Conservation (phyloP, 2,113 vertebrate genomes). For the Gobius niger region DNA sequence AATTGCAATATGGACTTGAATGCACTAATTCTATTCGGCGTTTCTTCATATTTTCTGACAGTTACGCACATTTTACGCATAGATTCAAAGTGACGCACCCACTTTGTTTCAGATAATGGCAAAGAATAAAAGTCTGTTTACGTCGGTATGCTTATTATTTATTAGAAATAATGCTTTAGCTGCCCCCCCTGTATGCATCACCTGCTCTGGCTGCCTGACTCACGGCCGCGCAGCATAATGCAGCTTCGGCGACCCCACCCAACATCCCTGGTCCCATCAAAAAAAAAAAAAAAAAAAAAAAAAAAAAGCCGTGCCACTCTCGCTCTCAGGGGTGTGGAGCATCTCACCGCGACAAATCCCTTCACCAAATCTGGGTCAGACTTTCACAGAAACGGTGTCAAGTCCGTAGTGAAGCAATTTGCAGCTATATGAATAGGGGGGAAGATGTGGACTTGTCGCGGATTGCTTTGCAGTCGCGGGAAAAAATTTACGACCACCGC, state of each 20-base stretch:
- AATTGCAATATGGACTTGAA: neutral
- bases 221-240: conserved; percentile 78
- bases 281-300: neutral
- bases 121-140: neutral
- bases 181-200: conserved; percentile 55
- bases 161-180: conserved; percentile 29
- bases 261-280: conserved; percentile 64
- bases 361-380: conserved; percentile 40
- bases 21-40: neutral
- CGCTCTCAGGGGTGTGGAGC: conserved; percentile 37
- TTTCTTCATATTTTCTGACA: neutral
- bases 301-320: conserved; percentile 24
- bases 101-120: neutral
- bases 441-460: neutral
- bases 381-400: conserved; percentile 11
- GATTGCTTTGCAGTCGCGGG: conserved; percentile 43
- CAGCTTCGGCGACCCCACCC: conserved; percentile 81
- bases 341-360: conserved; percentile 40
- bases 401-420: conserved; percentile 21
- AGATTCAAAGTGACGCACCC: conserved; percentile 48
- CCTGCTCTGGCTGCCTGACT: conserved; percentile 65
- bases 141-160: neutral
- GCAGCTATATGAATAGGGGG: conserved; percentile 28
- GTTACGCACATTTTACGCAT: neutral
- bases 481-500: conserved; percentile 40